phyloP scores from a whole-genome alignment of 2,113 vertebrate species.

The Gavia stellata region DNA sequence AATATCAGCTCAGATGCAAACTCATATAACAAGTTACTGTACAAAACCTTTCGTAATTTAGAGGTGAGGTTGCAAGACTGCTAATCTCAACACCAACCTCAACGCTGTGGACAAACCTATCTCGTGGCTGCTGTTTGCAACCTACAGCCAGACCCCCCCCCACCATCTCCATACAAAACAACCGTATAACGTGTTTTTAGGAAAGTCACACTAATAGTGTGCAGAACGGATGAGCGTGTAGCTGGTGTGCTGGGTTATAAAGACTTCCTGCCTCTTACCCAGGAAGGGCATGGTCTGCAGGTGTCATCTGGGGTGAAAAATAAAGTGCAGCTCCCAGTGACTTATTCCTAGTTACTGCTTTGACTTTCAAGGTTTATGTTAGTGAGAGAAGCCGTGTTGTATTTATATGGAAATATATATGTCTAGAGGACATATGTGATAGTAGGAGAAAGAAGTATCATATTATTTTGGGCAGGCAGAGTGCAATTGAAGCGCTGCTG shows the following conservation, averaged over 20 bases:
- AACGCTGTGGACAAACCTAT: neutral
- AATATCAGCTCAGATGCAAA: neutral
- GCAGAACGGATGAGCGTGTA: neutral
- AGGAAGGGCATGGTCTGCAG: constrained; percentile 55
- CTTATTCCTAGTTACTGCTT: neutral
- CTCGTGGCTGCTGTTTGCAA: neutral
- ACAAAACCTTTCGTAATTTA: neutral
- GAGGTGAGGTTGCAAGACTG: constrained; percentile 9
- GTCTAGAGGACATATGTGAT: neutral
- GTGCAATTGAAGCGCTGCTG: neutral
- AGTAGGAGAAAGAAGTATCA: neutral
- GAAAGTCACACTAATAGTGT: neutral
- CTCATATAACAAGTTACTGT: neutral
- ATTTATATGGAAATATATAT: neutral
- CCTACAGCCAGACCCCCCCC: neutral
- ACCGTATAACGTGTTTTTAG: neutral
- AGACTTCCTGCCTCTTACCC: constrained; percentile 41
- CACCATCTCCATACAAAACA: neutral
- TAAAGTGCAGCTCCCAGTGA: neutral
- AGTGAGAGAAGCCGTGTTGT: neutral
- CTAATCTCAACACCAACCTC: neutral
- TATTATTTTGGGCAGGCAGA: neutral
- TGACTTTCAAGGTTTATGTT: neutral
- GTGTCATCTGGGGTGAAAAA: constrained; percentile 16
- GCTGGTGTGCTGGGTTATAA: neutral